A percentile compares a stretch with the other conserved stretches of the same genome.
Evolutionary conservation across 2,888 invertebrate genomes (phyloP).

Genomic region (Hetaerina titia): DNA sequence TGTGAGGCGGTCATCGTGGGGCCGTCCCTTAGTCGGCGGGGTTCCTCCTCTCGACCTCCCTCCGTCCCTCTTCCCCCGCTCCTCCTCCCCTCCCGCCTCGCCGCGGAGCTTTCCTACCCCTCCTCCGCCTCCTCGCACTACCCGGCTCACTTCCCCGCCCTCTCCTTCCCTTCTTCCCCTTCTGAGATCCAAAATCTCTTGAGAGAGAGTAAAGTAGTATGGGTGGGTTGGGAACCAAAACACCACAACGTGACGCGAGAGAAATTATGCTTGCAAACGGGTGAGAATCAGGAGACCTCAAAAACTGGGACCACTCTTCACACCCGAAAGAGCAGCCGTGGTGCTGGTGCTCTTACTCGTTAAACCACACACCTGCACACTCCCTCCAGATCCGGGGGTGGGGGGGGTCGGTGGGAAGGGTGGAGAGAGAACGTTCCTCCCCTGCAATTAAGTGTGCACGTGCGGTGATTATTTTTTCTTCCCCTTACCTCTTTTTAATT

Average conservation of each 20-base stretch:
- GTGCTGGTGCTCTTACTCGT: background rate
- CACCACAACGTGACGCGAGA: background rate
- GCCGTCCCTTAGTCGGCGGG: conserved; percentile 36
- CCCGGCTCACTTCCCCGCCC: background rate
- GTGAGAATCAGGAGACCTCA: background rate
- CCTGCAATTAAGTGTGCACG: background rate
- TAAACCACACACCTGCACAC: background rate
- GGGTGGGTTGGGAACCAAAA: background rate
- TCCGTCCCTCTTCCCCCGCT: background rate
- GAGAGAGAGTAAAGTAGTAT: background rate
- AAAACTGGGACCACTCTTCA: background rate
- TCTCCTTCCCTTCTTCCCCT: background rate
- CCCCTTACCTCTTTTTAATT: background rate
- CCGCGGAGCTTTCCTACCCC: background rate
- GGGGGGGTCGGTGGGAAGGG: no score
- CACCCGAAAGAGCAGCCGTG: background rate
- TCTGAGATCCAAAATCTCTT: background rate
- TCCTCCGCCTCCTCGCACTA: background rate
- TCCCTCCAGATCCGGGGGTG: background rate
- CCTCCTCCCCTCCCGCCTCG: background rate
- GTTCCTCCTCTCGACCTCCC: background rate
- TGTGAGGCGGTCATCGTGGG: conserved; percentile 49
- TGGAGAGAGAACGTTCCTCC: background rate
- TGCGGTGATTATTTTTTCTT: background rate
- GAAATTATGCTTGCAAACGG: background rate